phyloP scores from a whole-genome alignment of 37 sponge, comb jelly and placozoan genomes.

The Lycopodina hypogea region DNA sequence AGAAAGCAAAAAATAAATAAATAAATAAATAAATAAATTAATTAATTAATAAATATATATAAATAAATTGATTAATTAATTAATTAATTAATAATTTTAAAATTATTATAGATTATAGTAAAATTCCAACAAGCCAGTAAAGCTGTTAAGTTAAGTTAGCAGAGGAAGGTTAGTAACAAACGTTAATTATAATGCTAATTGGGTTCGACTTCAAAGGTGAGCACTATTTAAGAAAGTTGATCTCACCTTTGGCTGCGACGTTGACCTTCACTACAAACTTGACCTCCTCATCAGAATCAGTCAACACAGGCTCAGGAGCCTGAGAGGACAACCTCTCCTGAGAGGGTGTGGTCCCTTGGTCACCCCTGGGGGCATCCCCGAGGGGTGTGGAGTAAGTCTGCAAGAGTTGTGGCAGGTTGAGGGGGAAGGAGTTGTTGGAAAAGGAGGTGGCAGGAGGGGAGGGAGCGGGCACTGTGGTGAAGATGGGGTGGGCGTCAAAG shows the following conservation, averaged over 20 bases:
- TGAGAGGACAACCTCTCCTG: neutral
- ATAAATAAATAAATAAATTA: too few species aligned
- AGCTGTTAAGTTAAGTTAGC: too few species aligned
- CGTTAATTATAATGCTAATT: too few species aligned
- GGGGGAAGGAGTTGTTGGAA: neutral
- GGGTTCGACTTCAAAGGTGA: too few species aligned
- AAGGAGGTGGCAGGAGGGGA: neutral
- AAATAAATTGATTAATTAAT: too few species aligned
- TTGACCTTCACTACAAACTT: conserved; percentile 10
- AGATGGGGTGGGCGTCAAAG: conserved; percentile 13
- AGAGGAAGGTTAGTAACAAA: too few species aligned
- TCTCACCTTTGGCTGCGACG: conserved; percentile 7
- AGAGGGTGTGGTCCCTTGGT: neutral
- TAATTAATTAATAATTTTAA: too few species aligned
- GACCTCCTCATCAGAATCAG: neutral
- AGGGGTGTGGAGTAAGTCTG: neutral
- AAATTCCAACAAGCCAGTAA: neutral
- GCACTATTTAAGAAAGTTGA: too few species aligned
- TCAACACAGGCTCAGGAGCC: neutral
- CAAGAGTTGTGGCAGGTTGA: neutral
- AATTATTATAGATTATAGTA: too few species aligned
- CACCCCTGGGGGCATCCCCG: too few species aligned
- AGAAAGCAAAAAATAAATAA: too few species aligned
- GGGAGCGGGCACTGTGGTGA: neutral
- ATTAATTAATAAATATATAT: too few species aligned